Percentiles rank a stretch among this genome's conserved stretches.
Conservation (phyloP, 2,888 invertebrate genomes). For the Euplagia quadripunctaria region DNA sequence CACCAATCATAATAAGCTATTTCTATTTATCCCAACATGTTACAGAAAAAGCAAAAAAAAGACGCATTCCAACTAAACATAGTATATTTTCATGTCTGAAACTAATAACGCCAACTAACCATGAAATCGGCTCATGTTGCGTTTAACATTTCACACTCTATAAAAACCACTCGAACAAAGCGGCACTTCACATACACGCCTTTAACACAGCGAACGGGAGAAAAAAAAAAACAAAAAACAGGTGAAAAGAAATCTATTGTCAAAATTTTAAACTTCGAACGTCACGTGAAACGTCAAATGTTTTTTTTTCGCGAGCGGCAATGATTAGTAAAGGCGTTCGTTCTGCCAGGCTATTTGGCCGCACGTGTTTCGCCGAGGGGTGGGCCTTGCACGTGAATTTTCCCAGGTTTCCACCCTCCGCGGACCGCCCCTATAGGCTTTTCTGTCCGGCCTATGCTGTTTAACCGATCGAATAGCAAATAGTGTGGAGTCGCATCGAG, state of each 20-base stretch:
- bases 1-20: conserved; percentile 38
- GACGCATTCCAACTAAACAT: conserved; percentile 51
- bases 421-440: conserved; percentile 88
- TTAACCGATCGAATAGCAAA: conserved; percentile 81
- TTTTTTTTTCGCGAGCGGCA: conserved; percentile 79
- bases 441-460: conserved; percentile 88
- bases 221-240: conserved; percentile 36
- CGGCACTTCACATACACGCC: conserved; percentile 73
- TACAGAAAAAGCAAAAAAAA: conserved; percentile 40
- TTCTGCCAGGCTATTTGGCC: conserved; percentile 82
- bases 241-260: conserved; percentile 36
- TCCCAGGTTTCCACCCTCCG: conserved; percentile 87
- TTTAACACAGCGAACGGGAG: conserved; percentile 38
- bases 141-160: conserved; percentile 79
- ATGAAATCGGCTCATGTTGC: conserved; percentile 83
- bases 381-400: conserved; percentile 86
- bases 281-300: conserved; percentile 58
- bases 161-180: conserved; percentile 71
- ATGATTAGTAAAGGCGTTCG: conserved; percentile 83
- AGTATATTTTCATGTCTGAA: conserved; percentile 64
- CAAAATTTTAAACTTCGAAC: conserved; percentile 62
- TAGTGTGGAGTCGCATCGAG: conserved; percentile 67
- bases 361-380: conserved; percentile 83
- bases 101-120: conserved; percentile 80
- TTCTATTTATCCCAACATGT: conserved; percentile 43